Evolutionary conservation across 2,797 vertebrate species (phyloP).

Genomic region (Siniperca undulata): DNA sequence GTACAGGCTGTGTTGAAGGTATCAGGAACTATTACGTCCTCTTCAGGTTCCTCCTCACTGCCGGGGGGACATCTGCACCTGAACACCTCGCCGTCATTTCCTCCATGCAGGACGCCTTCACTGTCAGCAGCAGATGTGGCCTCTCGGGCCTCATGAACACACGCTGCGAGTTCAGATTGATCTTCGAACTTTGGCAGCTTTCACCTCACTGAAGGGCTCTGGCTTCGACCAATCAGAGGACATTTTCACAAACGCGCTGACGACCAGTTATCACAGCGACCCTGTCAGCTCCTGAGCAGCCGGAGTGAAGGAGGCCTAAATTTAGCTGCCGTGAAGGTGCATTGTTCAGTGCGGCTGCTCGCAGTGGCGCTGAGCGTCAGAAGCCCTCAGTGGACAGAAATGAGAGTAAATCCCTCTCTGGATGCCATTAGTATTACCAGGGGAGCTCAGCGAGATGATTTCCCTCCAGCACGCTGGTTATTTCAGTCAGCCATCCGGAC

Average conservation of each 20-base stretch:
- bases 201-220: neutral
- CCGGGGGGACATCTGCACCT: neutral
- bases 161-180: neutral
- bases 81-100: neutral
- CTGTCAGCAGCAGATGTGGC: constrained; percentile 17
- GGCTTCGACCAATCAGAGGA: neutral
- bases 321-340: neutral
- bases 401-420: constrained; percentile 5
- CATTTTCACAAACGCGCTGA: neutral
- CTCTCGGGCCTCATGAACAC: constrained; percentile 20
- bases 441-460: neutral
- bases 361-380: neutral
- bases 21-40: neutral
- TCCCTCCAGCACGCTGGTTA: neutral
- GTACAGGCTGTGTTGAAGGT: neutral
- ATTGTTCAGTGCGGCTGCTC: neutral
- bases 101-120: neutral
- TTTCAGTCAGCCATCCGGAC: constrained; percentile 15
- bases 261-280: neutral
- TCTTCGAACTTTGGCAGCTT: neutral
- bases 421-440: neutral
- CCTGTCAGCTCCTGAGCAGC: neutral
- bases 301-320: neutral
- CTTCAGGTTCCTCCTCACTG: constrained; percentile 1
- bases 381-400: neutral